Conservation (phyloP, 2,797 vertebrate species). For the Ispidina lecontei region DNA sequence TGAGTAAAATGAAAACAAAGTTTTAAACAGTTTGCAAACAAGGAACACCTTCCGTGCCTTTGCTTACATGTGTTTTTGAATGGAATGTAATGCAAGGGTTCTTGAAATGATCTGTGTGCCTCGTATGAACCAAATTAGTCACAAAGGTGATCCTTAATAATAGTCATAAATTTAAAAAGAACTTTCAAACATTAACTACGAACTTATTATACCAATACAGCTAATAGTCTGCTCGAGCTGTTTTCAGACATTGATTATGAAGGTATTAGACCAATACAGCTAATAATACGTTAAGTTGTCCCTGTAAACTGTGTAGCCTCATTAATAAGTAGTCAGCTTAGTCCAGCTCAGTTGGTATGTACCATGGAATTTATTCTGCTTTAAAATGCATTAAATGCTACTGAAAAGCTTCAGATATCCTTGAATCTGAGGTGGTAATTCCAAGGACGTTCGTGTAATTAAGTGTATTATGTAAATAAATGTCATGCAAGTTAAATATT, state of each 20-base stretch:
- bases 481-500: conserved; percentile 7
- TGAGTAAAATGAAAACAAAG: background rate
- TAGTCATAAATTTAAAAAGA: background rate
- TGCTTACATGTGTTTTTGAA: background rate
- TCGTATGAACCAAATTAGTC: background rate
- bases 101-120: background rate
- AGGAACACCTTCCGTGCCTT: background rate
- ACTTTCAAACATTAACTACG: background rate
- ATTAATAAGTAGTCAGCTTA: background rate
- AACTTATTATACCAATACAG: background rate
- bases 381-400: background rate
- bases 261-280: background rate
- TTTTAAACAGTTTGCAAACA: background rate
- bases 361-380: background rate
- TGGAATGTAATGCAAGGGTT: background rate
- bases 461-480: conserved; percentile 40
- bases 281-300: background rate
- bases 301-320: fast-evolving
- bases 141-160: background rate
- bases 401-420: background rate
- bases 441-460: conserved; percentile 1
- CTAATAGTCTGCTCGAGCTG: background rate
- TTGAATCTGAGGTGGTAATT: background rate
- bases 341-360: background rate
- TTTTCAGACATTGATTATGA: background rate